Conservation (phyloP, 2,888 invertebrate genomes). For the Caenorhabditis auriculariae region DNA sequence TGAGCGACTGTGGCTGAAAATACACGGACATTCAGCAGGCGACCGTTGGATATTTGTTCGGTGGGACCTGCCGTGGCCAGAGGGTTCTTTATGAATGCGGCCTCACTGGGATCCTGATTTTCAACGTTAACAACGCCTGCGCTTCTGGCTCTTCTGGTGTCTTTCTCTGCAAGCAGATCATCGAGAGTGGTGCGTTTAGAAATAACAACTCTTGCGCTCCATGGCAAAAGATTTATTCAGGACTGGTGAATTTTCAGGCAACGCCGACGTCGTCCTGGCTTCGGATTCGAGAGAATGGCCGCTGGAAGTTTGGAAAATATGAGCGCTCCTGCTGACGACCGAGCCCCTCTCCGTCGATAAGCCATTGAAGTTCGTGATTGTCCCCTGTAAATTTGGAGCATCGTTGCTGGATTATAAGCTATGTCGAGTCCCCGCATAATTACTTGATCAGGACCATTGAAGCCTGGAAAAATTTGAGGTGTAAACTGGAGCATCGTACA, state of each 20-base stretch:
- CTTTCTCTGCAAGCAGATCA: constrained; percentile 83
- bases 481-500: too few relatives aligned
- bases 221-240: too few relatives aligned
- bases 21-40: constrained; percentile 80
- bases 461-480: too few relatives aligned
- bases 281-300: constrained; percentile 98
- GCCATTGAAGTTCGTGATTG: too few relatives aligned
- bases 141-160: constrained; percentile 93
- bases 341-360: too few relatives aligned
- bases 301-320: constrained; percentile 82
- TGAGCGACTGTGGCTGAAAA: constrained; percentile 55
- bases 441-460: too few relatives aligned
- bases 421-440: too few relatives aligned
- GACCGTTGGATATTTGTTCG: constrained; percentile 68
- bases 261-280: constrained; percentile 81
- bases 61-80: constrained; percentile 76
- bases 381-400: too few relatives aligned
- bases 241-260: constrained; percentile 70
- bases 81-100: constrained; percentile 90
- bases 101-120: constrained; percentile 92
- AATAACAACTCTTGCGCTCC: too few relatives aligned
- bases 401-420: too few relatives aligned
- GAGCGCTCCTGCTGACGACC: too few relatives aligned
- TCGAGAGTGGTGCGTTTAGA: constrained; percentile 75
- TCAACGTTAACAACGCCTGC: constrained; percentile 98